Evolutionary conservation across 30 jellyfish, hydroid and myxozoan genomes (phyloP).

Genomic region (Turritopsis rubra): DNA sequence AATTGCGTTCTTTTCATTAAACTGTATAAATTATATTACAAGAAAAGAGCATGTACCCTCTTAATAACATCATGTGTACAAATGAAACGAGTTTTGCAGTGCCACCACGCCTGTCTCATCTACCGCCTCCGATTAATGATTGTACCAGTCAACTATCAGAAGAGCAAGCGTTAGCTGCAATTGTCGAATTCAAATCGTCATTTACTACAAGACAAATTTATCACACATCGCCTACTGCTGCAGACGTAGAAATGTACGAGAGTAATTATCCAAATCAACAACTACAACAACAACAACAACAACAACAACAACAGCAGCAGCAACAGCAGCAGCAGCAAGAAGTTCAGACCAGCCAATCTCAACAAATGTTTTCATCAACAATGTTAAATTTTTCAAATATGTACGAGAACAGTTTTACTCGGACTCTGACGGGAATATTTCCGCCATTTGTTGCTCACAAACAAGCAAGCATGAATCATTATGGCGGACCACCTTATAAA

Average conservation of each 20-base stretch:
- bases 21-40: background rate
- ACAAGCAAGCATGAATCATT: background rate
- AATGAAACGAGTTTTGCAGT: conserved; percentile 35
- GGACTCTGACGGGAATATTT: conserved; percentile 1
- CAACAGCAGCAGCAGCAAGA: conserved; percentile 7
- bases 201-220: background rate
- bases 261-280: background rate
- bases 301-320: conserved; percentile 2
- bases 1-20: background rate
- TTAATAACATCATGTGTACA: conserved; percentile 3
- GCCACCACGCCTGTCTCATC: conserved; percentile 87
- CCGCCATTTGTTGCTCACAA: background rate
- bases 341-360: background rate
- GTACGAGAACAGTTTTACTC: conserved; percentile 1
- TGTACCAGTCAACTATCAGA: background rate
- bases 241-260: background rate
- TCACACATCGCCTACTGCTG: background rate
- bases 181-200: conserved; percentile 2
- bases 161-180: background rate
- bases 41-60: background rate
- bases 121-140: conserved; percentile 50
- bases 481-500: background rate
- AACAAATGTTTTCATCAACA: background rate
- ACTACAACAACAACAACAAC: background rate
- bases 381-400: background rate